Conservation (phyloP, 2,797 vertebrate species). For the Falco cherrug region DNA sequence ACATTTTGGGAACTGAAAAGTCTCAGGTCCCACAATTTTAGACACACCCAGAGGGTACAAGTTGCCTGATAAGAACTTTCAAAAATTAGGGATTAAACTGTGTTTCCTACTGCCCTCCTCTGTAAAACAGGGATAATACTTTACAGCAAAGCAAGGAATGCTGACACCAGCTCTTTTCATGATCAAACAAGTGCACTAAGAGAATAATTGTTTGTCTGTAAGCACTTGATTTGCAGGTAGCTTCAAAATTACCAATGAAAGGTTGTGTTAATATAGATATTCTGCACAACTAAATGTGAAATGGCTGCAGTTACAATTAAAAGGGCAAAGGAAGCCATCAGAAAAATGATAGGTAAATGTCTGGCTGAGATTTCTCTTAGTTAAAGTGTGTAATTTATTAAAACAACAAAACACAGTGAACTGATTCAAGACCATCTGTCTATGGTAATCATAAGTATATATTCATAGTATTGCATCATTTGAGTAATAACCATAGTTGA, state of each 20-base stretch:
- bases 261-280: background rate
- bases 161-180: background rate
- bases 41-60: background rate
- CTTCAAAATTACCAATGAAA: background rate
- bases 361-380: background rate
- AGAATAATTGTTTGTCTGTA: background rate
- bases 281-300: background rate
- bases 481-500: background rate
- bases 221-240: background rate
- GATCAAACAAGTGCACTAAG: background rate
- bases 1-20: background rate
- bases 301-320: background rate
- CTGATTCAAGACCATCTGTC: slow-evolving; percentile 24
- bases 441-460: background rate
- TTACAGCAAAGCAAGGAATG: background rate
- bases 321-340: background rate
- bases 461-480: background rate
- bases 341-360: background rate
- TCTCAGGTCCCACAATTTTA: background rate
- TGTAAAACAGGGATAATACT: background rate
- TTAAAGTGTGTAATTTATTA: slow-evolving; percentile 10
- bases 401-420: slow-evolving; percentile 13
- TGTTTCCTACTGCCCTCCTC: background rate
- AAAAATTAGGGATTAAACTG: background rate
- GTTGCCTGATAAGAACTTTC: background rate